phyloP scores from a whole-genome alignment of 2,797 vertebrate genomes.

The Malacoraja senta region DNA sequence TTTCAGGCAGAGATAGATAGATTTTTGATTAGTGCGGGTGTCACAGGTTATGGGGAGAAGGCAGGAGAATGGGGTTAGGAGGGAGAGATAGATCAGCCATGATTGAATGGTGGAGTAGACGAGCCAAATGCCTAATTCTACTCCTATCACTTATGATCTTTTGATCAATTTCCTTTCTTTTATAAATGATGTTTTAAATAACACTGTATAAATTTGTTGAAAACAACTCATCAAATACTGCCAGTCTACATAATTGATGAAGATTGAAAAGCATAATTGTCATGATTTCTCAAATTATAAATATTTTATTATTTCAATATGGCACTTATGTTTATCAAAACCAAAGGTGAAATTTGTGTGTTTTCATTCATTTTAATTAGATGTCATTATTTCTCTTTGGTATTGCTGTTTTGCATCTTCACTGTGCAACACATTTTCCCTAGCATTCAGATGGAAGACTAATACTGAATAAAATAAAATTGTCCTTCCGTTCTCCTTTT shows the following conservation, averaged over 20 bases:
- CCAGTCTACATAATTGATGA: conserved; percentile 8
- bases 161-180: background rate
- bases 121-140: too few relatives aligned
- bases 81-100: too few relatives aligned
- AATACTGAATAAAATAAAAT: background rate
- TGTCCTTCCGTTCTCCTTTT: background rate
- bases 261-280: background rate
- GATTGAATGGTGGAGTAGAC: too few relatives aligned
- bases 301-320: background rate
- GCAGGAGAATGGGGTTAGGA: too few relatives aligned
- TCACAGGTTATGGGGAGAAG: too few relatives aligned
- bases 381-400: conserved; percentile 14
- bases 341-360: background rate
- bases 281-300: background rate
- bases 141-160: background rate
- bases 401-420: background rate
- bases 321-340: background rate
- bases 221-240: background rate
- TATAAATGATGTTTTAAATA: background rate
- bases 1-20: too few relatives aligned
- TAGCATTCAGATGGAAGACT: conserved; percentile 21
- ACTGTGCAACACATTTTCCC: background rate
- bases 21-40: too few relatives aligned
- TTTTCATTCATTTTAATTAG: conserved; percentile 25
- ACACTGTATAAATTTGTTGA: too few relatives aligned